phyloP scores from a whole-genome alignment of 1,140 invertebrate species.

The Hypothenemus hampei region DNA sequence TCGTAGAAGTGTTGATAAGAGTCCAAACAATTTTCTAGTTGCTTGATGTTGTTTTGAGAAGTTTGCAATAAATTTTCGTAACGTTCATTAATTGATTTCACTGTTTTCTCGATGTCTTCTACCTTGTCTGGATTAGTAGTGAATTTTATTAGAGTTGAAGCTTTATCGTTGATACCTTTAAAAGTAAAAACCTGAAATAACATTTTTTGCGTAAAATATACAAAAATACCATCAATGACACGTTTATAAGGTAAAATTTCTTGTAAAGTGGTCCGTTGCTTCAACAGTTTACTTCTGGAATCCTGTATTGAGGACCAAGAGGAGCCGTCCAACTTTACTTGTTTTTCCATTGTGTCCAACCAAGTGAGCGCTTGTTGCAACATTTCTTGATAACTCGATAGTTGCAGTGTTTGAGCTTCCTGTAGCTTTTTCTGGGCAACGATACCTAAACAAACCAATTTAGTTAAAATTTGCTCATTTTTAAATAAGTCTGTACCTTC shows the following conservation, averaged over 20 bases:
- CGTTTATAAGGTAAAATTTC: constrained; percentile 87
- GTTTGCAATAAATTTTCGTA: constrained; percentile 66
- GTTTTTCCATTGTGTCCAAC: constrained; percentile 82
- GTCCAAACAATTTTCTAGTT: constrained; percentile 69
- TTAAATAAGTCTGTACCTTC: constrained; percentile 49
- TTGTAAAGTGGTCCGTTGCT: constrained; percentile 80
- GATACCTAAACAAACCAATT: constrained; percentile 46
- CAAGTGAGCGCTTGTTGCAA: constrained; percentile 77
- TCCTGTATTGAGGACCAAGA: constrained; percentile 75
- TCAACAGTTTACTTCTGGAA: constrained; percentile 78
- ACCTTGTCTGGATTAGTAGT: constrained; percentile 58
- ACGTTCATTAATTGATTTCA: constrained; percentile 64
- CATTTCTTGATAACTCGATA: constrained; percentile 80
- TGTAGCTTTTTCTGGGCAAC: constrained; percentile 76
- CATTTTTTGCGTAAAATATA: neutral
- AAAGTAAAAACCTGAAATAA: constrained; percentile 2
- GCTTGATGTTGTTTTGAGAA: constrained; percentile 58
- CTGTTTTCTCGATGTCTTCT: constrained; percentile 60
- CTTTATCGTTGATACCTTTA: constrained; percentile 72
- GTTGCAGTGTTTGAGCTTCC: constrained; percentile 77
- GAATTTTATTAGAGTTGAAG: constrained; percentile 59
- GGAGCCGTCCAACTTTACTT: constrained; percentile 66
- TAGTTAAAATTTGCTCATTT: neutral
- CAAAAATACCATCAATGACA: constrained; percentile 66
- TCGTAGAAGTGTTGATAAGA: constrained; percentile 80